Evolutionary conservation across 2,797 vertebrate species (phyloP).

Genomic region (Buphagus erythrorhynchus): DNA sequence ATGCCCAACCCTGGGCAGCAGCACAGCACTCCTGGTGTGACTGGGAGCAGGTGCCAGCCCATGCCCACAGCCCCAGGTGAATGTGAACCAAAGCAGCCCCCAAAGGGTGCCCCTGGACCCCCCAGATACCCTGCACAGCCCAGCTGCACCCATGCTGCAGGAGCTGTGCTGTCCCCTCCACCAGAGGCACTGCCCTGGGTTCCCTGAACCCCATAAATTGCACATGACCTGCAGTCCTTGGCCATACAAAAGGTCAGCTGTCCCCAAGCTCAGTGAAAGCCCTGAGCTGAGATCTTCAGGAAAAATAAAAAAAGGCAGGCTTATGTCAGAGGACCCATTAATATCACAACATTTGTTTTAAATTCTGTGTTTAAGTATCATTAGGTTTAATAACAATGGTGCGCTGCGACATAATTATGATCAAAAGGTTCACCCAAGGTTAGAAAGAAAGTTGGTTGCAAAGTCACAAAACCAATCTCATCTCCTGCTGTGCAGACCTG

Average conservation of each 20-base stretch:
- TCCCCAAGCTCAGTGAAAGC: not conserved
- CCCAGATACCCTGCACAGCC: accelerated
- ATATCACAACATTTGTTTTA: not conserved
- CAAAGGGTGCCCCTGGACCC: accelerated
- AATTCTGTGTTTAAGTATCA: not conserved
- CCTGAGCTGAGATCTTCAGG: accelerated
- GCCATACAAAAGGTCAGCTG: not conserved
- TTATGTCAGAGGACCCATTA: not conserved
- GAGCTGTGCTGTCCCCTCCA: not conserved
- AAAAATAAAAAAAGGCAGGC: not conserved
- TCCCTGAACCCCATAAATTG: not conserved
- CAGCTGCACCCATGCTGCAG: accelerated
- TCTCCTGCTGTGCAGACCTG: not conserved
- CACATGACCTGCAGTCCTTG: accelerated
- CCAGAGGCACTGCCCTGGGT: accelerated
- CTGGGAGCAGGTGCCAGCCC: not conserved
- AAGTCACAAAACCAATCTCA: conserved; percentile 40
- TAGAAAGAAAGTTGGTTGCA: conserved; percentile 26
- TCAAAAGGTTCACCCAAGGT: conserved; percentile 2
- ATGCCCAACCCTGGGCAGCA: not conserved
- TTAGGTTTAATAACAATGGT: conserved; percentile 1
- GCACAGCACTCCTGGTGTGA: accelerated
- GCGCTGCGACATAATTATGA: not conserved
- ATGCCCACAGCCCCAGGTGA: not conserved
- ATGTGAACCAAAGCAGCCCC: not conserved